Evolutionary conservation across 2,113 vertebrate species (phyloP).

Genomic region (Numida meleagris): DNA sequence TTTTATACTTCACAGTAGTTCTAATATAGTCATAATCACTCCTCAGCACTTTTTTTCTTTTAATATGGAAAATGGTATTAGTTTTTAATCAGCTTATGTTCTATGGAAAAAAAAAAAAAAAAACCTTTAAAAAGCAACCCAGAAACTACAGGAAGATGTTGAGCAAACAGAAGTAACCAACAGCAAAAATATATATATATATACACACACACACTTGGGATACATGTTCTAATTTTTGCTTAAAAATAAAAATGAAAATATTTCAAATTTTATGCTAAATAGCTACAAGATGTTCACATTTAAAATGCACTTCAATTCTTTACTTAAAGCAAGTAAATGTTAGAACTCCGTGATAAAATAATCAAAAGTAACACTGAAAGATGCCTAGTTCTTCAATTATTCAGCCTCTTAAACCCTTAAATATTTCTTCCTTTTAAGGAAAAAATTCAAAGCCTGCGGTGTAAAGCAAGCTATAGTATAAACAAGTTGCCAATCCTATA

Average conservation of each 20-base stretch:
- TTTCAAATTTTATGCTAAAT: background rate
- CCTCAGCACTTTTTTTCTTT: slow-evolving; percentile 38
- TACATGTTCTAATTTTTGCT: background rate
- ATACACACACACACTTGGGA: background rate
- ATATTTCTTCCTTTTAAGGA: background rate
- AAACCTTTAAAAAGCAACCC: background rate
- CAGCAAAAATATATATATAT: background rate
- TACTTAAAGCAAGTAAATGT: background rate
- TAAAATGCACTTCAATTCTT: background rate
- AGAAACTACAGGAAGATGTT: background rate
- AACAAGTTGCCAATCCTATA: background rate
- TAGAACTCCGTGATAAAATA: background rate
- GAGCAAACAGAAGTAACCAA: background rate
- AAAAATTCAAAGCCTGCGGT: background rate
- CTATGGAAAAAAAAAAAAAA: slow-evolving; percentile 22
- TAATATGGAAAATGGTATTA: slow-evolving; percentile 34
- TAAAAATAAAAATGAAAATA: background rate
- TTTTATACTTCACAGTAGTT: background rate
- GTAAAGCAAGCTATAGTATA: background rate
- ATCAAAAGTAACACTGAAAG: slow-evolving; percentile 1
- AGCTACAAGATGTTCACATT: background rate
- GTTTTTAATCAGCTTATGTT: slow-evolving; percentile 64
- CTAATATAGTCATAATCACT: slow-evolving; percentile 42
- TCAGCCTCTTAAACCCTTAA: background rate
- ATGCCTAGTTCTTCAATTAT: background rate